Conservation (phyloP, 1,140 invertebrate species). For the Pygmarrhopalites habei region DNA sequence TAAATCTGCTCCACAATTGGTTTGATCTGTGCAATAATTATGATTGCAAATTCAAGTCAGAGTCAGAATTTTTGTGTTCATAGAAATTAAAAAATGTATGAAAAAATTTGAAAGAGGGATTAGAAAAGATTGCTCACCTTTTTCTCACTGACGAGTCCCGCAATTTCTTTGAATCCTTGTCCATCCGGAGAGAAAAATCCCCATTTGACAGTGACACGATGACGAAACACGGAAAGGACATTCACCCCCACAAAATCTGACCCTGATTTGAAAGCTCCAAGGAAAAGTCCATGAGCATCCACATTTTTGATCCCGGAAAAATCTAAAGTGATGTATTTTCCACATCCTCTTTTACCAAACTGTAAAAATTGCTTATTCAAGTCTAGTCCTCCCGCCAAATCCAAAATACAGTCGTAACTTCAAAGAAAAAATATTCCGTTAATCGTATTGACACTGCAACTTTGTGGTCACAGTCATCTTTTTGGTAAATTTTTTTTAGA, state of each 20-base stretch:
- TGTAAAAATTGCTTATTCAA: conserved; percentile 46
- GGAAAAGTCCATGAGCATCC: conserved; percentile 64
- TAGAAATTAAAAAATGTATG: too few species aligned
- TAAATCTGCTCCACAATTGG: conserved; percentile 49
- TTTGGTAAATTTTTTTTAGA: too few species aligned
- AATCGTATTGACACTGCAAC: neutral
- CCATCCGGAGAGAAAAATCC: conserved; percentile 25
- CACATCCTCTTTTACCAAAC: conserved; percentile 53
- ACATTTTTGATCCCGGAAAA: conserved; percentile 72
- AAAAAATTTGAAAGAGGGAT: too few species aligned
- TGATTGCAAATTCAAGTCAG: too few species aligned
- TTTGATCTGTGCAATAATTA: too few species aligned
- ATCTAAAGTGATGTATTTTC: conserved; percentile 73
- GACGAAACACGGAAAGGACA: neutral
- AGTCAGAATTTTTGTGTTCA: too few species aligned
- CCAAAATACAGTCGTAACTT: conserved; percentile 76
- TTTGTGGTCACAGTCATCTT: too few species aligned
- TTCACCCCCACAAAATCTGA: conserved; percentile 1
- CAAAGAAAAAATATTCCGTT: conserved; percentile 31
- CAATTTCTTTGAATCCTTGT: conserved; percentile 1
- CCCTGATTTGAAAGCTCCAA: conserved; percentile 13
- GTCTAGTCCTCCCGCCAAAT: conserved; percentile 67
- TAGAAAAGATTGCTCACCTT: too few species aligned
- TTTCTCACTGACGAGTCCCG: neutral
- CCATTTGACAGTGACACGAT: conserved; percentile 25